Evolutionary conservation across 2,797 vertebrate genomes (phyloP).

Genomic region (Centropyge bicolor): DNA sequence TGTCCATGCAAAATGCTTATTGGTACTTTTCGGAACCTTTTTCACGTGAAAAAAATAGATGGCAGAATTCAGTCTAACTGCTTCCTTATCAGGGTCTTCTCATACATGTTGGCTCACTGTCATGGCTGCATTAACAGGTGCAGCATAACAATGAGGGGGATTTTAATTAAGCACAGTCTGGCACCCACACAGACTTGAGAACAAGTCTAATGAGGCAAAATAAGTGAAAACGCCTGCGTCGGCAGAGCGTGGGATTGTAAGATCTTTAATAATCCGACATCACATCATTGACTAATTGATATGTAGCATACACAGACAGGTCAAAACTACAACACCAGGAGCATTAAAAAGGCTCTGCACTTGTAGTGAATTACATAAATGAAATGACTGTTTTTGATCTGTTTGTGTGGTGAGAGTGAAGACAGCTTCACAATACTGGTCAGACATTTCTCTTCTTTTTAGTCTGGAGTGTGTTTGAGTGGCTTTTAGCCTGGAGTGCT

Average conservation of each 20-base stretch:
- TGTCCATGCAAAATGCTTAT: too few relatives aligned
- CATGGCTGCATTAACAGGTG: not conserved
- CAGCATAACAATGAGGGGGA: not conserved
- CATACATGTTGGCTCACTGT: not conserved
- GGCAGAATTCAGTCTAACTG: too few relatives aligned
- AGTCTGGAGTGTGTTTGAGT: not conserved
- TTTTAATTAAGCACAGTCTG: not conserved
- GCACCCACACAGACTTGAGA: not conserved
- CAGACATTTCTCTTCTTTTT: not conserved
- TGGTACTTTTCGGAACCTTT: not conserved
- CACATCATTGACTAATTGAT: not conserved
- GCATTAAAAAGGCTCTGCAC: not conserved
- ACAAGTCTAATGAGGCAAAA: not conserved
- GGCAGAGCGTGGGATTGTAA: not conserved
- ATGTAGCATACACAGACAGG: not conserved
- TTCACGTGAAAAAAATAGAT: too few relatives aligned
- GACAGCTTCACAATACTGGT: not conserved
- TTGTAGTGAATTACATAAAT: not conserved
- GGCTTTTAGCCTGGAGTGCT: slow-evolving; percentile 9
- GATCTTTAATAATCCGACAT: not conserved
- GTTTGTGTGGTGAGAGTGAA: not conserved
- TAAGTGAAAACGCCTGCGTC: not conserved
- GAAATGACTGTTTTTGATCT: not conserved
- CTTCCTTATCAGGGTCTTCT: too few relatives aligned
- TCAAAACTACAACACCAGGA: not conserved